Evolutionary conservation across 2,888 invertebrate genomes (phyloP), one percentile per base, ranked within the genome.

Genomic region (Tachina grossa): DNA sequence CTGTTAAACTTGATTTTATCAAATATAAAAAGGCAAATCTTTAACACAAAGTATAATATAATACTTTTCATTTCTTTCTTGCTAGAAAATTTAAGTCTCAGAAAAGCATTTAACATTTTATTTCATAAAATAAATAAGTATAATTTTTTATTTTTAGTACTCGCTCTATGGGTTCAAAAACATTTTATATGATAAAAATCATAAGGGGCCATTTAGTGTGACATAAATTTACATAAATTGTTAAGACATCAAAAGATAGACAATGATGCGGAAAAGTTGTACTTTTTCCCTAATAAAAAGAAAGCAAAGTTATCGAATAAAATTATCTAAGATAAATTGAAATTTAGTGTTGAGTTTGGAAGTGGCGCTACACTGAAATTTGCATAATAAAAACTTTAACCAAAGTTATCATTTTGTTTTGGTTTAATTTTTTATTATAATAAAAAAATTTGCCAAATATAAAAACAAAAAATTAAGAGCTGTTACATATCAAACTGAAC

Each of bases 221-320:
- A 59, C 59, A 77, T 66, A 47, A 68, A 77, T 77, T 77, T 77
- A 43, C 77, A 51, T 68, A 77, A 77, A 77, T 68, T 77, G 19
- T 22, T 41, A 10, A 13, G 14, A 22, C 19, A 59, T 59, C 41
- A n/a, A 68, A 9, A 66, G 51, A 55, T 2, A n/a, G n/a, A 13
- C 10, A 63, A 22, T 41, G 22, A 51, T 16, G 43, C 4, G 1
- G 11, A 14, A 11, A 51, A 14, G 1, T 53, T 39, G 6, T n/a
- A 10, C 19, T 53, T 69, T 57, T 47, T 22, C 14, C 45, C 19
- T 14, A 55, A 69, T 13, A 41, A 45, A 31, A 39, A 11, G 14
- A 41, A 71, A 57, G 6, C 39, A 74, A 59, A 10, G 49, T 74
- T 59, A 59, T 39, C 19, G n/a, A n/a, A 75, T 9, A 41, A 53